Base-by-base conservation (phyloP, 2,797 vertebrate genomes). In the Heliangelus exortis region DNA sequence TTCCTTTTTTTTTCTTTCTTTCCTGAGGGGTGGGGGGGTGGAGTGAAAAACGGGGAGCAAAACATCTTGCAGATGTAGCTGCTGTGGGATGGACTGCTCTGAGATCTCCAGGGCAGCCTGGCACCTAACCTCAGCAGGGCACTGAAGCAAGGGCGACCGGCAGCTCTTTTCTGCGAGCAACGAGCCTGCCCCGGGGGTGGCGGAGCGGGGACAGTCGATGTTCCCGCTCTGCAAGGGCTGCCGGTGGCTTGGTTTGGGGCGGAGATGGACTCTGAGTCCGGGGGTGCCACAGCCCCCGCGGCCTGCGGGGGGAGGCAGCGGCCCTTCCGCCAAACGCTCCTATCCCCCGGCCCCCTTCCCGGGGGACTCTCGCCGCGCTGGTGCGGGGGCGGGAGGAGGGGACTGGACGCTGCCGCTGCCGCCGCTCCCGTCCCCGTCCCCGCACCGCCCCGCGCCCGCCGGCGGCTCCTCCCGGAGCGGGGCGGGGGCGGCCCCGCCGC, bases 381-480 rank as follows among this genome's bases (percentile, higher is more conserved):
- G 68, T 33, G 90, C 36, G 88, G 86, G 74, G 67, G 77, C 48
- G 69, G 71, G 87, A 66, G 69, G 80, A 87, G 76, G 80, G 74
- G 78, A 53, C 92, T 58, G 73, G 47, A 20, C 47, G 34, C 45
- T 26, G 47, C 47, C 20, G 34, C 45, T 26, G 76, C 72, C 88
- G 89, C 87, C 61, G 84, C 89, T 59, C 54, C 92, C 61, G 90
- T 78, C 59, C 54, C 92, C 61, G 90, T 78, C 59, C 90, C 61
- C 89, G 85, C 92, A 88, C 80, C 96, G 71, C 72, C 94, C 83
- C 92, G 79, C 93, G 87, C 84, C 95, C 73, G 66, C 68, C 77
- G 80, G 36, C 74, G 68, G 86, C 92, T 90, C 95, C 95, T 87
- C 88, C 92, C 84, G 76, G 84, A 90, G 95, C 96, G 96, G 90